Conservation (phyloP, 2,888 invertebrate species). For the Cheilosia vernalis region DNA sequence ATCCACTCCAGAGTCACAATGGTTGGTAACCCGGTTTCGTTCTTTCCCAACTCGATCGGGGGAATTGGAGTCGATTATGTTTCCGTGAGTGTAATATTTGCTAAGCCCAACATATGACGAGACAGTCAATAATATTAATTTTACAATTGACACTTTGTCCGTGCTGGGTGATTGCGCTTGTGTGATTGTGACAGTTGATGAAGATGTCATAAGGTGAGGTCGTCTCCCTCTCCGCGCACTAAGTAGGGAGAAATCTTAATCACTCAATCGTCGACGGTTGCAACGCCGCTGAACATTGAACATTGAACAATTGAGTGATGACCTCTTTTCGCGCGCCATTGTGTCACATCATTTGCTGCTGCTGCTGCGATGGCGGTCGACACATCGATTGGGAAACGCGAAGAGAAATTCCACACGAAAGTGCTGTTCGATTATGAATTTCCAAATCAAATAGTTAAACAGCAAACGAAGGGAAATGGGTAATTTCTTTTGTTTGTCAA, state of each 20-base stretch:
- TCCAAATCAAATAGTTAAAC: constrained; percentile 19
- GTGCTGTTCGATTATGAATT: constrained; percentile 36
- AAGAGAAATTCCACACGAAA: constrained; percentile 34
- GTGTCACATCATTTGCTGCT: constrained; percentile 45
- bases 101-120: constrained; percentile 4
- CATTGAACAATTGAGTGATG: constrained; percentile 60
- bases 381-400: constrained; percentile 24
- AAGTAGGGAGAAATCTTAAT: constrained; percentile 55
- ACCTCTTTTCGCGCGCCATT: constrained; percentile 53
- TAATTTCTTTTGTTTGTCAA: constrained; percentile 5
- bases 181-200: constrained; percentile 37
- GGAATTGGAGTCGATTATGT: constrained; percentile 25
- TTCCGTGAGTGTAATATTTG: constrained; percentile 35
- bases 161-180: background rate
- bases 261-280: constrained; percentile 32
- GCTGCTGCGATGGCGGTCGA: background rate
- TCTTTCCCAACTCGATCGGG: constrained; percentile 13
- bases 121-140: constrained; percentile 11
- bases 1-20: constrained; percentile 4
- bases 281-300: constrained; percentile 8
- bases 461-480: background rate
- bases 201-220: constrained; percentile 45
- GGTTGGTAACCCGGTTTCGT: constrained; percentile 51
- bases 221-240: background rate
- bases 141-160: constrained; percentile 45